These are phyloP conservation scores for Gnathonemus longibarbis DNA, from an alignment of 2,113 vertebrate species.

Conservation along the genomic window DNA sequence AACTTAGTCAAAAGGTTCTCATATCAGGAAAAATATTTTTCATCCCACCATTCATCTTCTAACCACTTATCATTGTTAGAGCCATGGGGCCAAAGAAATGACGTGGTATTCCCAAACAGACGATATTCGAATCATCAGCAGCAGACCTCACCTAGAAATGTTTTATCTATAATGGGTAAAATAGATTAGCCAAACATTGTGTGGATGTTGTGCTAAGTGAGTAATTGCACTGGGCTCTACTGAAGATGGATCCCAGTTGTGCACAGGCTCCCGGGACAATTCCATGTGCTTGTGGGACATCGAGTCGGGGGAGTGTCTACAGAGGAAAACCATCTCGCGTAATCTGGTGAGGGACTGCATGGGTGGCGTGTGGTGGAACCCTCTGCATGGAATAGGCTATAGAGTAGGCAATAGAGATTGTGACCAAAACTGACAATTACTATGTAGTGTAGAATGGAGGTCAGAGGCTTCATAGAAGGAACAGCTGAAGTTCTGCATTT, in stretches of 20 bases:
- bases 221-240: conserved; percentile 6
- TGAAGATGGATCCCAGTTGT: conserved; percentile 73
- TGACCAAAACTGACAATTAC: not conserved
- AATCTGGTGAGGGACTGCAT: conserved; percentile 73
- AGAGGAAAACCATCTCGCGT: conserved; percentile 73
- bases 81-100: not conserved
- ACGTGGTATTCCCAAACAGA: not conserved
- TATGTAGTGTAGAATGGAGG: not conserved
- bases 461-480: not conserved
- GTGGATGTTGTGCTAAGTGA: not conserved
- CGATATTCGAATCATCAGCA: not conserved
- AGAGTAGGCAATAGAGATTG: not conserved
- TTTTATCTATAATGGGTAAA: not conserved
- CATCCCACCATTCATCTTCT: not conserved
- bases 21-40: not conserved
- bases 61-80: not conserved
- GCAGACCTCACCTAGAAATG: not conserved
- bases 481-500: not conserved
- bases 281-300: conserved; percentile 86
- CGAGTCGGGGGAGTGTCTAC: conserved; percentile 70
- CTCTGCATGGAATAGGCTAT: not conserved
- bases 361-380: not conserved
- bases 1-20: not conserved
- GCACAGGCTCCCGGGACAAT: conserved; percentile 89
- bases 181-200: not conserved